These are phyloP conservation scores for fruit fly (Drosophila melanogaster) DNA, from an alignment of 1,140 invertebrate genomes.

Conservation along the genomic window Release_6_plus_ISO1_MT NT_033777.3:25177501-25178000, in stretches of 20 bases:
- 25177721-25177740: slow-evolving; percentile 43
- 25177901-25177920: slow-evolving; percentile 1
- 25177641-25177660: neutral
- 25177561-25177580: no score
- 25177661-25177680: neutral
- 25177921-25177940: slow-evolving; percentile 10
- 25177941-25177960: neutral
- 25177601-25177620: no score
- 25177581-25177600: no score
- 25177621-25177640: neutral
- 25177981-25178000: neutral
- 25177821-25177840: slow-evolving; percentile 64
- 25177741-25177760: slow-evolving; percentile 51
- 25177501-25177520: no score
- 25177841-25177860: slow-evolving; percentile 42
- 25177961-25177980: slow-evolving; percentile 15
- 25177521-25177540: no score
- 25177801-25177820: slow-evolving; percentile 78
- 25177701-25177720: slow-evolving; percentile 33
- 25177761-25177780: slow-evolving; percentile 67
- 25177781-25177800: slow-evolving; percentile 74
- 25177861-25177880: slow-evolving; percentile 30
- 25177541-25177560: no score
- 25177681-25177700: slow-evolving; percentile 26
- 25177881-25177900: slow-evolving; percentile 46